These are phyloP conservation scores for Heliornis fulica DNA, from an alignment of 2,113 vertebrate genomes.

Conservation along the genomic window DNA sequence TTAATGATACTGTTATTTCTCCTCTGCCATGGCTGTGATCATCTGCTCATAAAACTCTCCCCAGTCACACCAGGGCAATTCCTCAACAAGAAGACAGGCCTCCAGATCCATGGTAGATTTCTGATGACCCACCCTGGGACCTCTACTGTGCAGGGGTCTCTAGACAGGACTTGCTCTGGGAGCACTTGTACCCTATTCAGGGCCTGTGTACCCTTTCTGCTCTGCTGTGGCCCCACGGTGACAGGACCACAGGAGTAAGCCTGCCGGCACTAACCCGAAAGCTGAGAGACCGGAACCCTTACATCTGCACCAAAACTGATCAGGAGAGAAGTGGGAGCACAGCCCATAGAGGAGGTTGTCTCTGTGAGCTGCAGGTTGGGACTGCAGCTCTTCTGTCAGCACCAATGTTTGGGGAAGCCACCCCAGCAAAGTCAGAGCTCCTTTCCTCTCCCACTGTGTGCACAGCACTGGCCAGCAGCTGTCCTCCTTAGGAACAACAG, in stretches of 20 bases:
- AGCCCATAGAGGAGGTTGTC: not conserved
- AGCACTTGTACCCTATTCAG: not conserved
- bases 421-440: not conserved
- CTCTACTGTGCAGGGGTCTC: not conserved
- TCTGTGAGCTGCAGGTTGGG: not conserved
- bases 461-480: not conserved
- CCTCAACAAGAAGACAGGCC: not conserved
- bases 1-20: not conserved
- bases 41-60: not conserved
- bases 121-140: not conserved
- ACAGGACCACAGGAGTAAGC: not conserved
- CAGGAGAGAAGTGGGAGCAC: not conserved
- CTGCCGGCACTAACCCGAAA: not conserved
- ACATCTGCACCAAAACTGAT: not conserved
- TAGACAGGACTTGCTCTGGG: not conserved
- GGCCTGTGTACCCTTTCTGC: not conserved
- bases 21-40: not conserved
- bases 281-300: not conserved
- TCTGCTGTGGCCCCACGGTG: not conserved
- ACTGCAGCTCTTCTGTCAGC: not conserved
- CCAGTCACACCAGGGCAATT: not conserved
- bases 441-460: not conserved
- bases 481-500: not conserved
- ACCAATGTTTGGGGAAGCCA: not conserved
- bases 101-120: not conserved